Evolutionary conservation across 2,888 invertebrate genomes (phyloP), one percentile per base, ranked within the genome.

Genomic region (Drosophila mayaguana): DNA sequence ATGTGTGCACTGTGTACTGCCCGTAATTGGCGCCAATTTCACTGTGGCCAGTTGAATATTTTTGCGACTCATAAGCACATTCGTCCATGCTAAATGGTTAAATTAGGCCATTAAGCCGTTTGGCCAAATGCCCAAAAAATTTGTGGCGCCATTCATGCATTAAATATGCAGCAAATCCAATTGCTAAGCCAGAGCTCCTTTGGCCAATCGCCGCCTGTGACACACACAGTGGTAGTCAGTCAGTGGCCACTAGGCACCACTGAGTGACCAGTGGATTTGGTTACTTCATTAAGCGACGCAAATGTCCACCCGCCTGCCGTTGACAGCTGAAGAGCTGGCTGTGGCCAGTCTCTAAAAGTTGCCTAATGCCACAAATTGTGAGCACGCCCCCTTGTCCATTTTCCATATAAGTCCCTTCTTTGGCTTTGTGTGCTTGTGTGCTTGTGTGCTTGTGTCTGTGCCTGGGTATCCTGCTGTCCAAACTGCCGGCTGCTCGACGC

Each of bases 131-230:
- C 81, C 75, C 84, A 75, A 78, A 69, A 72, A 75, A 48, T 28
- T 71, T 73, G 83, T 70, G 81, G 66, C 76, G 64, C 81, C 80
- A 71, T 84, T 87, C 81, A 83, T 72, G 89, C 84, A 89, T 85
- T 87, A 83, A 85, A 89, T 89, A 85, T 85, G 79, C 88, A 79
- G 72, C 88, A 84, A 78, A 81, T 84, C 79, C 87, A 86, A 88
- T 78, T 83, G 87, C 83, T 80, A 83, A 88, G 80, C 83, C 38
- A 38, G 28, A 48, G 25, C 69, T 25, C 51, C 71, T 53, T 62
- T 25, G 50, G 34, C 36, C 36, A 25, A 7, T 22, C 45, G 5
- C 22, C 18, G 36, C 28, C 55, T 25, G 56, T 36, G 25, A 40
- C 48, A 38, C 61, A 55, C 61, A 55, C 36, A 11, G 38, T 53